Percentiles rank a stretch among this genome's conserved stretches.
Conservation (phyloP, 2,888 invertebrate genomes). For the Branchellion lobata region DNA sequence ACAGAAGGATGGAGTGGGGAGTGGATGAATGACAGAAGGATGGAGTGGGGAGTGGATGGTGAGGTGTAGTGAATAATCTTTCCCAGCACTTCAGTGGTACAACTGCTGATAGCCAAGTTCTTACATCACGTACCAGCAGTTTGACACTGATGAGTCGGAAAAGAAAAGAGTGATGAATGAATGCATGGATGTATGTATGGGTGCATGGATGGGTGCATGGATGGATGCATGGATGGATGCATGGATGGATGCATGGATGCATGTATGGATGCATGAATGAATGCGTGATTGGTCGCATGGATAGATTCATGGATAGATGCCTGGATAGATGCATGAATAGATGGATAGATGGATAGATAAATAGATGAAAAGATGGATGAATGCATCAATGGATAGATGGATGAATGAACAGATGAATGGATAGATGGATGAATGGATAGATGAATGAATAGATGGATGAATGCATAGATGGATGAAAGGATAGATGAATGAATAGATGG, state of each 20-base stretch:
- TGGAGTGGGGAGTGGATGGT: not conserved
- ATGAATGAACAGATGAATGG: not conserved
- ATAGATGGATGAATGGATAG: not conserved
- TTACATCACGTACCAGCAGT: slow-evolving; percentile 24
- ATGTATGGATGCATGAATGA: not conserved
- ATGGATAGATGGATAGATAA: not conserved
- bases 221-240: slow-evolving; percentile 1
- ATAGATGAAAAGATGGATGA: not conserved
- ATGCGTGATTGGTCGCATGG: not conserved
- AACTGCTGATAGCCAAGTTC: slow-evolving; percentile 32
- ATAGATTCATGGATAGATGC: not conserved
- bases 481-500: not conserved
- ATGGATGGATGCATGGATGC: not conserved
- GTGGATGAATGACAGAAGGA: not conserved
- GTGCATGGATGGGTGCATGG: not conserved
- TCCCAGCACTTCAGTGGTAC: slow-evolving; percentile 35
- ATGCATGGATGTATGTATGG: not conserved
- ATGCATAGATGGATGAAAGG: not conserved
- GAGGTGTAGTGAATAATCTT: not conserved
- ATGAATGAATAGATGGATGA: not conserved
- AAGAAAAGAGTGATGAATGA: not conserved
- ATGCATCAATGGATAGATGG: not conserved
- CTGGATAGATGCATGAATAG: not conserved
- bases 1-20: not conserved
- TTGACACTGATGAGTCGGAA: slow-evolving; percentile 25